Evolutionary conservation across 2,797 vertebrate genomes (phyloP), one percentile per base, ranked within the genome.

Genomic region (Darevskia mixta): DNA sequence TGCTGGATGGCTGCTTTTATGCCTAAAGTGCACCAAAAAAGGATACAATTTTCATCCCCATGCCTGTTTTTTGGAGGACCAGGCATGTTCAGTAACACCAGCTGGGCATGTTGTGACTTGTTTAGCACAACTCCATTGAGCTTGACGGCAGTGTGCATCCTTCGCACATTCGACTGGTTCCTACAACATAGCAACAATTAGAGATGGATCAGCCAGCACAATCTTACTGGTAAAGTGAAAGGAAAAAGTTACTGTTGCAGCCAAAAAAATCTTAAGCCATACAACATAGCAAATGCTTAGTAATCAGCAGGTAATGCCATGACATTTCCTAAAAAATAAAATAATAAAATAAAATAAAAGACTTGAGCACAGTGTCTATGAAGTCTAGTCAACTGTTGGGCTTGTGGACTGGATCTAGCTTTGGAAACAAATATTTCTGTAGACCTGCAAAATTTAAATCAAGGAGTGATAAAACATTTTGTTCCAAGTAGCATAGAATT

Each of bases 41-140:
- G 98, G 99, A 99, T 99, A 99, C 99, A 99, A 96, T 99, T 99
- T 95, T 99, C 98, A 0, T 99, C 98, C 0, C 99, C 99, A 82
- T 98, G 98, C 82, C 97, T 95, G 97, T 97, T 99, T 91, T 72
- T 98, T 0, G 99, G 99, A 0, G 99, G 99, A 72, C 99, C 99
- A 0, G 99, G 99, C 99, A 99, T 99, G 95, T 99, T 99, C 90
- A 99, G 97, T 83, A 99, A 97, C 73, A 99, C 98, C 87, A 99
- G 98, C 73, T 98, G 99, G 25, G 99, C 98, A 0, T 98, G 96
- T 92, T 99, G 99, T 2, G 99, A 99, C 94, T 98, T 98, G 95
- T 97, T 98, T 85, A 98, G 97, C 79, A 99, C 98, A 64, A 97
- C 96, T 91, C 97, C 98, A 0, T 98, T 98, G 88, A 98, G 96